phyloP scores from a whole-genome alignment of 2,113 vertebrate genomes.

The Hippolais icterina region DNA sequence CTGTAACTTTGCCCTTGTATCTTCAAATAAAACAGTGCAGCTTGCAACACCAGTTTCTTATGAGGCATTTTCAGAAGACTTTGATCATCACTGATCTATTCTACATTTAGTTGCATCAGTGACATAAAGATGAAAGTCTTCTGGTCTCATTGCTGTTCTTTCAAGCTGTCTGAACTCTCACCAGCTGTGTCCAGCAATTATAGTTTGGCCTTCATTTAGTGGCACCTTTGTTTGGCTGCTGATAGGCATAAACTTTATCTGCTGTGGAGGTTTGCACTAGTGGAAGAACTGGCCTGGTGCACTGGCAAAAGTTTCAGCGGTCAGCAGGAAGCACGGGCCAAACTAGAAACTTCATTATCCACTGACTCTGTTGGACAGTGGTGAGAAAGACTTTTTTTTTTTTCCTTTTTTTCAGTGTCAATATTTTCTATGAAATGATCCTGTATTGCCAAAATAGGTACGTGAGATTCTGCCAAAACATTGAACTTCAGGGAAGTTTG shows the following conservation, averaged over 20 bases:
- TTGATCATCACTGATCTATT: slow-evolving; percentile 13
- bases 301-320: not conserved
- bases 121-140: slow-evolving; percentile 20
- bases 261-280: not conserved
- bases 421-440: not conserved
- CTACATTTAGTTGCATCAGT: not conserved
- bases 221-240: not conserved
- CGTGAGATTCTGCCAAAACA: not conserved
- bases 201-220: not conserved
- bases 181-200: not conserved
- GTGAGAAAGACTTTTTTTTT: not conserved
- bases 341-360: not conserved
- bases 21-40: not conserved
- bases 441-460: not conserved
- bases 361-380: not conserved
- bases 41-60: not conserved
- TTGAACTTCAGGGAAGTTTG: not conserved
- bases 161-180: not conserved
- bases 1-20: not conserved
- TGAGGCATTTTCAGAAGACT: not conserved
- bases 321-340: not conserved
- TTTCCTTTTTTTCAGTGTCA: accelerated
- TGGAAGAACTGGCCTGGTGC: not conserved
- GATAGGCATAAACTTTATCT: not conserved
- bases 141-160: not conserved